These are phyloP conservation scores for Zygothrica quintamaculata DNA, from an alignment of 2,888 invertebrate species.

Conservation along the genomic window DNA sequence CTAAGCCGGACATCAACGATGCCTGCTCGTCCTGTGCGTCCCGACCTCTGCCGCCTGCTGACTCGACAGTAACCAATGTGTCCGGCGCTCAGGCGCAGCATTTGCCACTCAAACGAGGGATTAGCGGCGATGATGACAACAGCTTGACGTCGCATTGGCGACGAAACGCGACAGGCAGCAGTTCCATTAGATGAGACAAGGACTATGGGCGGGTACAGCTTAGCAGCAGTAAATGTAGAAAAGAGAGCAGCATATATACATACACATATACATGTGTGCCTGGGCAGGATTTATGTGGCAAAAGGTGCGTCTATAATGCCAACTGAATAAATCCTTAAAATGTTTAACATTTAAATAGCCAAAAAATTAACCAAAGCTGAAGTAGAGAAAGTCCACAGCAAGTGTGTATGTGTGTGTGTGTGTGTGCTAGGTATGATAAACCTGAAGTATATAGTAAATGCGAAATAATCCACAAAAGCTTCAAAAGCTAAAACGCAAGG, in stretches of 20 bases:
- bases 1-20: slow-evolving; percentile 71
- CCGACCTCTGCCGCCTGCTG: not conserved
- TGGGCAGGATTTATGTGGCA: slow-evolving; percentile 40
- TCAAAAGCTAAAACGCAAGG: slow-evolving; percentile 44
- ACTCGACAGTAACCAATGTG: slow-evolving; percentile 14
- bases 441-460: slow-evolving; percentile 49
- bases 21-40: slow-evolving; percentile 1
- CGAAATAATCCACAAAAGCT: slow-evolving; percentile 68
- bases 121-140: slow-evolving; percentile 79
- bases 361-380: slow-evolving; percentile 69
- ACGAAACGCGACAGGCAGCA: slow-evolving; percentile 50
- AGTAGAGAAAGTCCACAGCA: slow-evolving; percentile 3
- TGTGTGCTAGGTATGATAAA: not conserved
- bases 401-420: too few species aligned
- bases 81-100: slow-evolving; percentile 52
- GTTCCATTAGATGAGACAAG: slow-evolving; percentile 60
- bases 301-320: slow-evolving; percentile 24
- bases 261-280: slow-evolving; percentile 10
- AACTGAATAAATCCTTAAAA: slow-evolving; percentile 62
- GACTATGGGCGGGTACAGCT: slow-evolving; percentile 2
- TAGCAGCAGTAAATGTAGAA: not conserved
- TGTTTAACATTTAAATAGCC: slow-evolving; percentile 78
- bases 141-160: slow-evolving; percentile 66
- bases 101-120: slow-evolving; percentile 80
- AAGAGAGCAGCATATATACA: slow-evolving; percentile 1